A percentile compares a stretch with the other conserved stretches of the same genome.
Evolutionary conservation across 2,113 vertebrate genomes (phyloP).

Genomic region (Hippocampus zosterae): DNA sequence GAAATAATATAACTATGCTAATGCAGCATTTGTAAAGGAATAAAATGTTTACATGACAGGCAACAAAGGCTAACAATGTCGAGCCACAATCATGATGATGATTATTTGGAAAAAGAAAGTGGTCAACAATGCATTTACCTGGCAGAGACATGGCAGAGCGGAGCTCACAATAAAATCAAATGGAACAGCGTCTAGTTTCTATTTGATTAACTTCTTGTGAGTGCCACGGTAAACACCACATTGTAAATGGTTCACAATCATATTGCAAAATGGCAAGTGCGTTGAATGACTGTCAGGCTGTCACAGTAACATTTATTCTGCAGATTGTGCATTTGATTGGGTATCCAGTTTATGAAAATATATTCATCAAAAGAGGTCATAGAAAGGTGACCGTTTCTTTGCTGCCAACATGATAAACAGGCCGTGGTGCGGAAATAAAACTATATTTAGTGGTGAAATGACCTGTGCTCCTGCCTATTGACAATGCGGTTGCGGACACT

Average conservation of each 20-base stretch:
- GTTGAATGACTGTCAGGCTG: background rate
- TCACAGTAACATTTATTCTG: conserved; percentile 4
- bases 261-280: background rate
- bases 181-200: background rate
- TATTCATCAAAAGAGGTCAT: conserved; percentile 43
- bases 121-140: background rate
- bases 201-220: background rate
- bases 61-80: background rate
- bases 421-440: conserved; percentile 34
- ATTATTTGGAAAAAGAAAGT: background rate
- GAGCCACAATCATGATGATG: background rate
- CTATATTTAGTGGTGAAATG: conserved; percentile 47
- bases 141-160: background rate
- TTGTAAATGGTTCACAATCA: background rate
- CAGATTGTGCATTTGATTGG: conserved; percentile 24
- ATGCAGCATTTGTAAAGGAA: background rate
- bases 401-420: conserved; percentile 20
- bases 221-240: background rate
- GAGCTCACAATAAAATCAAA: background rate
- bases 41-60: background rate
- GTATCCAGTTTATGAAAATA: conserved; percentile 23
- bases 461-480: conserved; percentile 42
- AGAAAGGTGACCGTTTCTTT: conserved; percentile 36
- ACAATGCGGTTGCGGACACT: conserved; percentile 32
- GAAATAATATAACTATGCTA: background rate